phyloP scores from a whole-genome alignment of 2,888 invertebrate species.

The Clivina fossor region DNA sequence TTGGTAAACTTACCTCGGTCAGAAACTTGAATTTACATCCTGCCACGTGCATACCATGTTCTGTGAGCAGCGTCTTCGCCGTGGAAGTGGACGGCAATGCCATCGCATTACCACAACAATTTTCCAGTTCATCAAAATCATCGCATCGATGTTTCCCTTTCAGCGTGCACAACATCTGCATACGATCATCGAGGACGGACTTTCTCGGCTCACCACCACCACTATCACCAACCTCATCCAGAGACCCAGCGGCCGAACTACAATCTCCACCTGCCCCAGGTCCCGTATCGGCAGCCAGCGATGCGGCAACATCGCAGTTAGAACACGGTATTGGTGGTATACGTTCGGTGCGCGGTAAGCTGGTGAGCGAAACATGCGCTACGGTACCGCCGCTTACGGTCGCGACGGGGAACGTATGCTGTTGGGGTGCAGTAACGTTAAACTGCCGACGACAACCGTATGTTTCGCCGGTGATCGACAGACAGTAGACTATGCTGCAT shows the following conservation, averaged over 20 bases:
- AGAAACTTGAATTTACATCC: too few relatives aligned
- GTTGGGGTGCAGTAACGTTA: slow-evolving; percentile 58
- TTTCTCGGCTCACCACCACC: slow-evolving; percentile 25
- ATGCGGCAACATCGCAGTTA: slow-evolving; percentile 38
- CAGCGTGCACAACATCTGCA: slow-evolving; percentile 70
- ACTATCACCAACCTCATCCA: slow-evolving; percentile 24
- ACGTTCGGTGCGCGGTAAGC: slow-evolving; percentile 73
- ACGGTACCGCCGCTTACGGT: slow-evolving; percentile 65
- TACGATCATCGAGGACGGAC: slow-evolving; percentile 63
- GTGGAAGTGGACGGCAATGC: slow-evolving; percentile 16
- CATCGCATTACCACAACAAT: slow-evolving; percentile 30
- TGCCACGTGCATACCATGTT: too few relatives aligned
- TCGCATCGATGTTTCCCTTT: slow-evolving; percentile 78
- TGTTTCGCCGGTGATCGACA: slow-evolving; percentile 68
- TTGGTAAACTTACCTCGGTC: slow-evolving; percentile 10
- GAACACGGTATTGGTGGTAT: slow-evolving; percentile 30
- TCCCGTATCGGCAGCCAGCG: slow-evolving; percentile 45
- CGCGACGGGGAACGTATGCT: slow-evolving; percentile 73
- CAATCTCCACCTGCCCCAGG: slow-evolving; percentile 38
- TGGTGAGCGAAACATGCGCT: slow-evolving; percentile 65
- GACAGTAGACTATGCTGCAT: slow-evolving; percentile 61
- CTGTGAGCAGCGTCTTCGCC: slow-evolving; percentile 3
- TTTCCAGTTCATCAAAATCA: slow-evolving; percentile 70
- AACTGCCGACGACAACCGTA: slow-evolving; percentile 58
- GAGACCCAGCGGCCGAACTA: slow-evolving; percentile 6